phyloP scores from a whole-genome alignment of 2,888 invertebrate species.

The Protonemura montana region DNA sequence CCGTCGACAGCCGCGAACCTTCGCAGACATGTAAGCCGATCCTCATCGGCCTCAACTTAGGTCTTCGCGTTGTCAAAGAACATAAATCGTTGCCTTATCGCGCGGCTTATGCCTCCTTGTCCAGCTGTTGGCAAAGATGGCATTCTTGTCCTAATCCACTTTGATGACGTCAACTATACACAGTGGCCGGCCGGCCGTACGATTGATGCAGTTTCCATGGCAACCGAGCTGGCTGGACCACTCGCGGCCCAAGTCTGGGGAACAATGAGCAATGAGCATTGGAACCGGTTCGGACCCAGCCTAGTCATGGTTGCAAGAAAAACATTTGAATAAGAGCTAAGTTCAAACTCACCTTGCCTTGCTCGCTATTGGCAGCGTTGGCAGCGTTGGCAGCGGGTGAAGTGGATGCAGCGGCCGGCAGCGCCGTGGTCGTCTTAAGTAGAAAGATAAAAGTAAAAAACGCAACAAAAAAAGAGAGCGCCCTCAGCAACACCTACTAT shows the following conservation, averaged over 20 bases:
- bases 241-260: neutral
- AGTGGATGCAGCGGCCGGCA: neutral
- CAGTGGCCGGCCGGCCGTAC: neutral
- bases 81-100: neutral
- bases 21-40: neutral
- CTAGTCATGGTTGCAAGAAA: constrained; percentile 16
- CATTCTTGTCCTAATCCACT: constrained; percentile 12
- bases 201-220: constrained; percentile 9
- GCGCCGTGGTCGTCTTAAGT: neutral
- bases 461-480: neutral
- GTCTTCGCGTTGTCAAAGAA: neutral
- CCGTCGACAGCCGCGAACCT: neutral
- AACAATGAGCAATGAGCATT: neutral
- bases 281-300: constrained; percentile 18
- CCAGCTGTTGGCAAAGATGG: constrained; percentile 12
- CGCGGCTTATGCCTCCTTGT: neutral
- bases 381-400: neutral
- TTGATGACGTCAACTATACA: neutral
- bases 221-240: neutral
- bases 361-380: neutral
- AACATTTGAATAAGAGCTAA: constrained; percentile 22
- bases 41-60: neutral
- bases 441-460: neutral
- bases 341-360: neutral
- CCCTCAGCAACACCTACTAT: neutral